These are phyloP conservation scores for Notarius lentiginosus DNA, from an alignment of 2,113 vertebrate genomes.

Conservation along the genomic window DNA sequence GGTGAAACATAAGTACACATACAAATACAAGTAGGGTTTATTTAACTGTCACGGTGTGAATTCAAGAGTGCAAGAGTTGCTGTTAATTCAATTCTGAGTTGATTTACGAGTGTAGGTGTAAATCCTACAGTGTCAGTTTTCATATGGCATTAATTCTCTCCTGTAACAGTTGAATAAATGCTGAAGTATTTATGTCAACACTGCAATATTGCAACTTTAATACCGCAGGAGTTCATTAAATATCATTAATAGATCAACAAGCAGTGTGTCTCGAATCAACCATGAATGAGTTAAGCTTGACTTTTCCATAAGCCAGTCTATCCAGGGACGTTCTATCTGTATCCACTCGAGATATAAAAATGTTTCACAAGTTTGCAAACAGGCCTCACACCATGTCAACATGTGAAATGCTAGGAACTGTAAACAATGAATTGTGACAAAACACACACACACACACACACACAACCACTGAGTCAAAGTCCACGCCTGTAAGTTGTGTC, in stretches of 20 bases:
- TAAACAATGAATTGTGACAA: conserved; percentile 16
- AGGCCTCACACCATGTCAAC: conserved; percentile 9
- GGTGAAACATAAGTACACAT: neutral
- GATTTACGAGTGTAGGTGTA: neutral
- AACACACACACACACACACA: neutral
- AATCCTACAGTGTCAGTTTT: neutral
- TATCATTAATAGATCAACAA: neutral
- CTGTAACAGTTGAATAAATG: neutral
- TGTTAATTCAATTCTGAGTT: neutral
- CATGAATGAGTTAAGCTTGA: neutral
- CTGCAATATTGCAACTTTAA: neutral
- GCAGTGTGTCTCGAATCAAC: neutral
- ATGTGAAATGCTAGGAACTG: conserved; percentile 20
- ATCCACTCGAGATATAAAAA: conserved; percentile 1
- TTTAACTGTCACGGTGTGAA: neutral
- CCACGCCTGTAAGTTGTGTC: conserved; percentile 2
- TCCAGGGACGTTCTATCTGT: neutral
- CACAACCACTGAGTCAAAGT: neutral
- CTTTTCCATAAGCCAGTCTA: neutral
- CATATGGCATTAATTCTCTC: neutral
- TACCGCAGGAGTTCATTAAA: neutral
- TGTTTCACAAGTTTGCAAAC: conserved; percentile 14
- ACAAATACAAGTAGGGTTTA: neutral
- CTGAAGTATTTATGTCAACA: neutral
- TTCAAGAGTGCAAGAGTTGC: neutral